Evolutionary conservation across 2,888 invertebrate species (phyloP), one percentile per base, ranked within the genome.

Genomic region (Toxonevra muliebris): DNA sequence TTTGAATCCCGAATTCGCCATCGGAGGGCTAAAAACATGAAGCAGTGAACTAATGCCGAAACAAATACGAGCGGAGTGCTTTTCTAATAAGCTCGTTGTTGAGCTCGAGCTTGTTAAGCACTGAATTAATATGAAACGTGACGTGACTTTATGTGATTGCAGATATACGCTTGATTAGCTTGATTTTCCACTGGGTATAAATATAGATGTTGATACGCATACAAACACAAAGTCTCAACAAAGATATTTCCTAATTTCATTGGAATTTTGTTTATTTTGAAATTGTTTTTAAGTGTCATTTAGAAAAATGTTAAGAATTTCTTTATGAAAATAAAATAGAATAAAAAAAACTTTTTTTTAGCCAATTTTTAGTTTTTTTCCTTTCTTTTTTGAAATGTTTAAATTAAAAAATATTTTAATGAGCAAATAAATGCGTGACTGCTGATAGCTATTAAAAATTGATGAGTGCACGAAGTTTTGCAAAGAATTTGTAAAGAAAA

Each of bases 241-340:
- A 13, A 9, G 10, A 48, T 15, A 30, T 60, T 50, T 20, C 17
- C 19, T 30, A 45, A 50, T 54, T 62, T 62, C 9, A 42, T 19
- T 48, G 20, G 62, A 54, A 62, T 62, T 62, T 52, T 62, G 43
- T 55, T 55, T 48, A 48, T 45, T 63, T 63, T 63, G 11, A 1
- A 43, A 48, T 50, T 15, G n/a, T 57, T 58, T 64, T 64, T 57
- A 48, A 50, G 17, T 30, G 57, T 64, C 45, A 50, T 20, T 15
- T 48, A 57, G 48, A 50, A 58, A 58, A 65, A 65, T 65, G 59
- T 52, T 4, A 30, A 30, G 13, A 19, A 42, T 13, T 61, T 61
- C 15, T 50, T 60, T 60, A 30, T n/a, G 48, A 30, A 30, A 30
- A 30, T 30, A n/a, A n/a, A n/a, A n/a, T n/a, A n/a, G n/a, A n/a